Conservation (phyloP, 2,888 invertebrate species). For the Drosophila emarginata region DNA sequence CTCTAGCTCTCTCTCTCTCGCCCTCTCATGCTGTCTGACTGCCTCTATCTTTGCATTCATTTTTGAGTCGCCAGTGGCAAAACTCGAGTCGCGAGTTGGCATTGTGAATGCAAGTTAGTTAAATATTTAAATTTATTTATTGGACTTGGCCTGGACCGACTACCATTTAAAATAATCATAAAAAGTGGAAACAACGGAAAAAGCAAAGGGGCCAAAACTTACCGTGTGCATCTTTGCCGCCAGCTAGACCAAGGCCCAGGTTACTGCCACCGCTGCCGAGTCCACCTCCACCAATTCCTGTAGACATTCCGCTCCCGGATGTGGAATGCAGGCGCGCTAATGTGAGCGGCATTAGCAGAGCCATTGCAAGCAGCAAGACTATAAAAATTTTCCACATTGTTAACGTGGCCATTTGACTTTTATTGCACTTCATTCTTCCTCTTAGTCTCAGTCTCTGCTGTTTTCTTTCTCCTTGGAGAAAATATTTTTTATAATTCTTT, state of each 20-base stretch:
- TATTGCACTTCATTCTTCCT: conserved; percentile 80
- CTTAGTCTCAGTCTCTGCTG: conserved; percentile 17
- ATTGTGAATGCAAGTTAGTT: conserved; percentile 53
- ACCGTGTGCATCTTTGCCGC: conserved; percentile 81
- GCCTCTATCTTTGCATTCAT: conserved; percentile 6
- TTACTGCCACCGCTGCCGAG: conserved; percentile 32
- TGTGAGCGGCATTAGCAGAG: conserved; percentile 69
- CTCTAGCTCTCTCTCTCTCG: background rate
- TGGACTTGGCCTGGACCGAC: conserved; percentile 39
- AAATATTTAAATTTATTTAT: conserved; percentile 76
- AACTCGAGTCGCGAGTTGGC: conserved; percentile 28
- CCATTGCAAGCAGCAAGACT: conserved; percentile 67
- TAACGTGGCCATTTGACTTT: conserved; percentile 82
- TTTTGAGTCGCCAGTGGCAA: background rate
- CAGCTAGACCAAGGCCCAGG: conserved; percentile 37
- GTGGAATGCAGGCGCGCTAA: conserved; percentile 77
- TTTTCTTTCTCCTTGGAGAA: conserved; percentile 16
- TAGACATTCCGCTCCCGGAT: conserved; percentile 54
- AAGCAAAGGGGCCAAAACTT: conserved; percentile 58
- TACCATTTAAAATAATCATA: conserved; percentile 70
- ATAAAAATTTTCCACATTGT: conserved; percentile 82
- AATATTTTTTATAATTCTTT: conserved; percentile 42
- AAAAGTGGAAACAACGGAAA: conserved; percentile 22
- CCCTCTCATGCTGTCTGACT: conserved; percentile 9
- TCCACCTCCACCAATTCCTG: conserved; percentile 13